Base-by-base conservation (phyloP, 2,797 vertebrate species). In the Artibeus lituratus region DNA sequence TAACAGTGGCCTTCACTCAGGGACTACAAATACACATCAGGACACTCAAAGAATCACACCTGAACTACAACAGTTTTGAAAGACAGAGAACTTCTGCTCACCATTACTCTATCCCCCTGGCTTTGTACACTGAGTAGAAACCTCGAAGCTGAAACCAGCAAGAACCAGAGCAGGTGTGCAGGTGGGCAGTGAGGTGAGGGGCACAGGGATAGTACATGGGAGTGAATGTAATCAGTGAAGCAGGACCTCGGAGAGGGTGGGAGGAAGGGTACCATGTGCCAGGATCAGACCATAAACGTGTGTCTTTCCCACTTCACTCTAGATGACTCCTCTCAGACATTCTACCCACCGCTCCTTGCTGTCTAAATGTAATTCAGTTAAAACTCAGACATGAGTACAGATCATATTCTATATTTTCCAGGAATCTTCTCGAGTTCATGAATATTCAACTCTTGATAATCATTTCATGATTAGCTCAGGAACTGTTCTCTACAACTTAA, bases 141-240 rank as follows among this genome's bases (percentile, higher is more conserved):
- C 4, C 67, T 29, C 6, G n/a, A 73, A 83, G 26, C 15, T 49
- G 35, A 73, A 81, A 53, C 2, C 47, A 22, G 14, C 21, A 16
- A 67, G 7, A 73, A 44, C 9, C 65, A 44, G 53, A 80, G 29
- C 37, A 44, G 35, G 37, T 32, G 57, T 9, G 22, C 0, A 8
- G 18, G 7, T 4, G 14, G 49, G 18, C 5, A 19, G 21, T 19
- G 0, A 62, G 10, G 0, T 21, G 26, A 42, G 11, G 37, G 26
- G 44, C 11, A 9, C 49, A 42, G 5, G 2, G 7, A 19, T 5
- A 10, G 72, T 7, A 0, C 10, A 12, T 4, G 16, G 29, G 16
- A 65, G 7, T 3, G 29, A 35, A 1, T 1, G 44, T 10, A 12
- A 6, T n/a, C 29, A 11, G 35, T 0, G 19, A 14, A 42, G 76